Conservation (phyloP, 2,797 vertebrate species). For the Pseudochirops corinnae region DNA sequence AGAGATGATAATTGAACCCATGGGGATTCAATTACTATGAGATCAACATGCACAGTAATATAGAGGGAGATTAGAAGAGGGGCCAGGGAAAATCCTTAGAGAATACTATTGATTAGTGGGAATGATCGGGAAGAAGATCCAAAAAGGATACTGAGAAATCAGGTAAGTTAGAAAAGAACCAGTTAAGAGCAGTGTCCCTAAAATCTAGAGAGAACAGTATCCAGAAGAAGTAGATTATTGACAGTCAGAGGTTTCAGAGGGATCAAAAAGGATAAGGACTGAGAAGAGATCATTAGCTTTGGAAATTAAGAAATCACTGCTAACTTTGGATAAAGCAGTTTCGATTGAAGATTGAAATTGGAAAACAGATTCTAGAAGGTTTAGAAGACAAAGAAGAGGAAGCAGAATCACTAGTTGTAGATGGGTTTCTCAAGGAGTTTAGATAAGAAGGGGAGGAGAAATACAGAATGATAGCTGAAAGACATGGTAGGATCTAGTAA, state of each 20-base stretch:
- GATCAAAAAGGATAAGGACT: background rate
- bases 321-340: background rate
- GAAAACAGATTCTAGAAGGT: background rate
- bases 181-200: background rate
- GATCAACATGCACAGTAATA: background rate
- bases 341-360: background rate
- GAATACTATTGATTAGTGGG: background rate
- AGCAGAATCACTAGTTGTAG: background rate
- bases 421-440: background rate
- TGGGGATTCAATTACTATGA: background rate
- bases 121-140: slow-evolving; percentile 19
- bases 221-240: background rate
- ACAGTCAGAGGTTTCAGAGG: background rate
- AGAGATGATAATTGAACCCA: background rate
- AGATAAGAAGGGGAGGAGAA: background rate
- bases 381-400: background rate
- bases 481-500: background rate
- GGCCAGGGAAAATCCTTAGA: background rate
- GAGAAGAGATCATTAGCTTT: background rate
- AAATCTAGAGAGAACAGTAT: background rate
- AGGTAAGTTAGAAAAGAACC: background rate
- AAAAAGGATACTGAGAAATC: background rate
- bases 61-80: background rate
- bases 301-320: background rate
- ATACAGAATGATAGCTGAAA: background rate